Conservation (phyloP, 2,113 vertebrate species). For the Corythoichthys haematopterus region DNA sequence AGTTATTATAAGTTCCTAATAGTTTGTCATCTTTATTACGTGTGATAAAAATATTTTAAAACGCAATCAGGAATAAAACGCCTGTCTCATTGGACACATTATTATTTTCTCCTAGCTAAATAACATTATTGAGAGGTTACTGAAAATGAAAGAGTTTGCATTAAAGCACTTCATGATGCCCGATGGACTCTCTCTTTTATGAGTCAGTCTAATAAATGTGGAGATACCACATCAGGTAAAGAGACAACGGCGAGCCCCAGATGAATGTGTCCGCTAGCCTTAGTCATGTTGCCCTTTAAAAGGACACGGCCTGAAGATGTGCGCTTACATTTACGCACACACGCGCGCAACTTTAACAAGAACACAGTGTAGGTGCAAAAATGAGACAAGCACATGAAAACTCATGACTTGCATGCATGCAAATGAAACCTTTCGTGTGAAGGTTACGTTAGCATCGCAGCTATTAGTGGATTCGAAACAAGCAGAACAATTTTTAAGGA, state of each 20-base stretch:
- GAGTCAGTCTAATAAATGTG: not conserved
- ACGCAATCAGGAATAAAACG: not conserved
- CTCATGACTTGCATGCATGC: constrained; percentile 36
- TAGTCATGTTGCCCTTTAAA: constrained; percentile 39
- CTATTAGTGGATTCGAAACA: not conserved
- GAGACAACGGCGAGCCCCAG: not conserved
- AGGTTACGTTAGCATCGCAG: constrained; percentile 17
- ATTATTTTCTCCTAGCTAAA: not conserved
- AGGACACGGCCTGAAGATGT: constrained; percentile 39
- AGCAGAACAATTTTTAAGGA: not conserved
- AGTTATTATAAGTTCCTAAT: not conserved
- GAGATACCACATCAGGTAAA: not conserved
- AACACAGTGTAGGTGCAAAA: constrained; percentile 27
- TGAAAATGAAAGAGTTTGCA: not conserved
- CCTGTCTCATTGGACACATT: not conserved
- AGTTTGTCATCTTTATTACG: not conserved
- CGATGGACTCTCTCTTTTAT: not conserved
- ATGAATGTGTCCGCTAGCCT: not conserved
- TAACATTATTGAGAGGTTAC: not conserved
- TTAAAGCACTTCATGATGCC: not conserved
- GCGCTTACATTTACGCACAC: constrained; percentile 15
- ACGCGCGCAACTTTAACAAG: constrained; percentile 26
- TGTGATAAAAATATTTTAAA: not conserved
- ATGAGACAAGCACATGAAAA: constrained; percentile 32
- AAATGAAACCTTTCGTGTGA: constrained; percentile 31